Base-by-base conservation (phyloP, 2,888 invertebrate species). In the Caenorhabditis sp. region DNA sequence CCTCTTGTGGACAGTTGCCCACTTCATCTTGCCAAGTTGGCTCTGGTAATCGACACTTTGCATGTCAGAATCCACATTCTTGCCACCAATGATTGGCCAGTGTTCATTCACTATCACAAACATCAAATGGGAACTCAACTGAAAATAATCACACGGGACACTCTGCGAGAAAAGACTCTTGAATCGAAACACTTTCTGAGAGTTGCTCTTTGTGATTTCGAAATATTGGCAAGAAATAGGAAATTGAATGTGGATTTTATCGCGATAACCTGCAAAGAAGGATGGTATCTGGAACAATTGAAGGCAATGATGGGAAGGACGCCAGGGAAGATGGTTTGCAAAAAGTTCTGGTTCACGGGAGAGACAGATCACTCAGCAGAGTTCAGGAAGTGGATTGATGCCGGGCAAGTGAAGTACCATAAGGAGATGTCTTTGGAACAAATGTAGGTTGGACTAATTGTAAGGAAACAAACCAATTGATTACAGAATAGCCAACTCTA, bases 61-160 rank as follows among this genome's bases (percentile, higher is more conserved):
- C 55, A 55, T n/a, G 55, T 55, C 28, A 55, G 55, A 55, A 26
- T 55, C 0, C 55, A 55, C 28, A 55, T 55, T 15, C 15, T 11
- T 26, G 55, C 55, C 13, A 2, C 28, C 9, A 28, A 55, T 22
- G 55, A 55, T 20, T 55, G n/a, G 15, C 55, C 55, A 2, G 1
- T 55, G n/a, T 28, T 55, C 28, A 1, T 55, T 8, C 55, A 55
- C 8, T 55, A 55, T 28, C 55, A 55, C n/a, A 55, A 55, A 8
- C 15, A 15, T 20, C 55, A 55, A 55, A 55, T 55, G 55, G 55
- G 55, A 1, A 28, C 28, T n/a, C 11, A 55, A 28, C 6, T 55
- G 28, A 55, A 55, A n/a, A 55, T 55, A 20, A 55, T 55, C 6
- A 28, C 28, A n/a, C 6, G 28, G 28, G 28, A 28, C 28, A 55